Evolutionary conservation across 2,888 invertebrate species (phyloP).

Genomic region (Chrysopilus asiliformis): DNA sequence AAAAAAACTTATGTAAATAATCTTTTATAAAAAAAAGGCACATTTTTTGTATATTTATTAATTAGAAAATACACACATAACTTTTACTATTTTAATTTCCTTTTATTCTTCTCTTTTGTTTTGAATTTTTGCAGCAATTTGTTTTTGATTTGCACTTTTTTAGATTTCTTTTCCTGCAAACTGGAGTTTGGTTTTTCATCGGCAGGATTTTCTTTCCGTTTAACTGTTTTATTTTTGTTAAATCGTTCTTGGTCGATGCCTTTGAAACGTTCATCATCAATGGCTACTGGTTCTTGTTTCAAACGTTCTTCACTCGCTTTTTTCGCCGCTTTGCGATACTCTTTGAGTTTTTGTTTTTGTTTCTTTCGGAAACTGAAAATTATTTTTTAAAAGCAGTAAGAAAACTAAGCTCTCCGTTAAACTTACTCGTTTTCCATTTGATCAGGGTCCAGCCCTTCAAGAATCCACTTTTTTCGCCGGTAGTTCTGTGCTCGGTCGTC

Average conservation of each 20-base stretch:
- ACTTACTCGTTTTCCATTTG: constrained; percentile 51
- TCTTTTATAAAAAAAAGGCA: neutral
- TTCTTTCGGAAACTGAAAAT: constrained; percentile 27
- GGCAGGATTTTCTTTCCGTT: constrained; percentile 3
- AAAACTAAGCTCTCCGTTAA: neutral
- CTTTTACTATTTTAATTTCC: neutral
- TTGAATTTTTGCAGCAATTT: neutral
- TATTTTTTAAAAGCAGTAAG: neutral
- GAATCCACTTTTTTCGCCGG: constrained; percentile 72
- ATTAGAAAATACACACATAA: neutral
- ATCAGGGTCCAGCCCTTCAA: constrained; percentile 73
- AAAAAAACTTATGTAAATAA: neutral
- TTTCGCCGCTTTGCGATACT: constrained; percentile 25
- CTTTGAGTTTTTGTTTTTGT: constrained; percentile 29
- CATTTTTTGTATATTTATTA: neutral
- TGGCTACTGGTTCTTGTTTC: constrained; percentile 16
- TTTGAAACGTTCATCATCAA: constrained; percentile 31
- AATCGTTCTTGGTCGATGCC: constrained; percentile 24
- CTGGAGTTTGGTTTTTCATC: constrained; percentile 3
- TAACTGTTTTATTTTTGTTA: constrained; percentile 19
- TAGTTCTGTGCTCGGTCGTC: constrained; percentile 78
- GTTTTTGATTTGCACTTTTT: constrained; percentile 3
- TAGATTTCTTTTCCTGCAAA: constrained; percentile 2
- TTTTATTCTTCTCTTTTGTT: constrained; percentile 1
- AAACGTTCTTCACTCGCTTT: constrained; percentile 16